These are phyloP conservation scores for Alexandromys fortis DNA, from an alignment of 2,113 vertebrate species.

Conservation along the genomic window DNA sequence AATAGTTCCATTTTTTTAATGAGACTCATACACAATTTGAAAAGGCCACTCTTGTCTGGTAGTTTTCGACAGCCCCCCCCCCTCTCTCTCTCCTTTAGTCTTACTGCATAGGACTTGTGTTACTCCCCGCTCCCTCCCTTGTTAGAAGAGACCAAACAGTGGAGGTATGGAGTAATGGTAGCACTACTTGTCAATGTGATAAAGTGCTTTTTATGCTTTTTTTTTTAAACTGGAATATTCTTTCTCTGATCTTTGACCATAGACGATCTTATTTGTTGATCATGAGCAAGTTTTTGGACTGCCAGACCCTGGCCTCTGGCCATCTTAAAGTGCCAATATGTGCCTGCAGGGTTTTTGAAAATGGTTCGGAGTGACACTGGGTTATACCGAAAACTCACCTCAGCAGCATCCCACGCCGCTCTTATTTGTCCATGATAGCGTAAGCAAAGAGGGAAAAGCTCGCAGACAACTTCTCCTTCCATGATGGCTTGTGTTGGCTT, in stretches of 20 bases:
- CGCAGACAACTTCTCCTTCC: conserved; percentile 71
- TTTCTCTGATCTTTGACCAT: conserved; percentile 75
- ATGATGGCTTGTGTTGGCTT: conserved; percentile 47
- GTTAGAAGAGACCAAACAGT: conserved; percentile 79
- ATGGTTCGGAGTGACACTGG: conserved; percentile 58
- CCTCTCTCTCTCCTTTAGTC: background rate
- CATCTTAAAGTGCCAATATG: conserved; percentile 72
- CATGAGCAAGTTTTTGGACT: conserved; percentile 66
- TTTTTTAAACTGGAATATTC: conserved; percentile 29
- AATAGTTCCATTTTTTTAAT: background rate
- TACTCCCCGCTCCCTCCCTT: background rate
- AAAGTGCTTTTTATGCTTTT: conserved; percentile 71
- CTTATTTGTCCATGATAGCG: conserved; percentile 48
- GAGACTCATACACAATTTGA: conserved; percentile 23
- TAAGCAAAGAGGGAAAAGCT: conserved; percentile 65
- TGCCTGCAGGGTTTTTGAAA: conserved; percentile 76
- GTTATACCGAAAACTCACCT: conserved; percentile 6
- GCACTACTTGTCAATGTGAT: conserved; percentile 64
- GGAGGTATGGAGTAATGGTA: conserved; percentile 55
- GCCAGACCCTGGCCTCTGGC: conserved; percentile 78
- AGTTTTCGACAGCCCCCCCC: background rate
- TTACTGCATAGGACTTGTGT: conserved; percentile 52
- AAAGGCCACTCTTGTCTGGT: conserved; percentile 38
- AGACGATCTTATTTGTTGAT: conserved; percentile 75
- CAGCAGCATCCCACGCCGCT: conserved; percentile 60